These are phyloP conservation scores for Notiomystis cincta DNA, from an alignment of 2,113 vertebrate species.

Conservation along the genomic window DNA sequence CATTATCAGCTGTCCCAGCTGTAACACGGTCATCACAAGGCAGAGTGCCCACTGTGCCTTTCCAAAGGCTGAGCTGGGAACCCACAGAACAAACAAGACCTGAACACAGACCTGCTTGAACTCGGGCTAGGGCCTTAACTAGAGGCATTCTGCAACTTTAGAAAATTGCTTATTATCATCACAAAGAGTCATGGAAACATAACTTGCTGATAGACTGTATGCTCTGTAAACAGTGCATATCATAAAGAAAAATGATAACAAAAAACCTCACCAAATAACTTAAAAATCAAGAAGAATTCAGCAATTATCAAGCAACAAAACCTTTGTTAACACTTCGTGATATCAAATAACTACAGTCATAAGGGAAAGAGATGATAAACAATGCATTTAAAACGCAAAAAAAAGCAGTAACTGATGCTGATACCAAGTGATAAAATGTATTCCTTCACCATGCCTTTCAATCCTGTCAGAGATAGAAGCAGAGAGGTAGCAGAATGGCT, in stretches of 20 bases:
- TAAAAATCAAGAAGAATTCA: not conserved
- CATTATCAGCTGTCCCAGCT: not conserved
- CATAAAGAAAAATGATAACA: not conserved
- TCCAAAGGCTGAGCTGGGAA: not conserved
- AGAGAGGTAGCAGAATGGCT: not conserved
- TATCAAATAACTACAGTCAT: not conserved
- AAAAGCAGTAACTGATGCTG: not conserved
- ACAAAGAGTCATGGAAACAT: not conserved
- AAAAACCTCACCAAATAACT: not conserved
- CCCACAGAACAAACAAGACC: not conserved
- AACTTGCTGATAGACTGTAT: not conserved
- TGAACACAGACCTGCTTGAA: not conserved
- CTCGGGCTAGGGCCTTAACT: rapidly evolving
- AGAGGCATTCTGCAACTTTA: not conserved
- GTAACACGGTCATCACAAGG: rapidly evolving
- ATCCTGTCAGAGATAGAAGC: not conserved
- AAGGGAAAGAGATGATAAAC: not conserved
- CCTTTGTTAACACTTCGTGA: not conserved
- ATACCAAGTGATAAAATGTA: not conserved
- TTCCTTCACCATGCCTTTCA: not conserved
- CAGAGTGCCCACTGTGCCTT: not conserved
- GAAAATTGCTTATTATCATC: not conserved
- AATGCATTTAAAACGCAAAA: not conserved
- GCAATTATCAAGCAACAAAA: not conserved
- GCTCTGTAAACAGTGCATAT: not conserved